These are phyloP conservation scores for Clinocottus analis DNA, from an alignment of 2,113 vertebrate genomes.

Conservation along the genomic window DNA sequence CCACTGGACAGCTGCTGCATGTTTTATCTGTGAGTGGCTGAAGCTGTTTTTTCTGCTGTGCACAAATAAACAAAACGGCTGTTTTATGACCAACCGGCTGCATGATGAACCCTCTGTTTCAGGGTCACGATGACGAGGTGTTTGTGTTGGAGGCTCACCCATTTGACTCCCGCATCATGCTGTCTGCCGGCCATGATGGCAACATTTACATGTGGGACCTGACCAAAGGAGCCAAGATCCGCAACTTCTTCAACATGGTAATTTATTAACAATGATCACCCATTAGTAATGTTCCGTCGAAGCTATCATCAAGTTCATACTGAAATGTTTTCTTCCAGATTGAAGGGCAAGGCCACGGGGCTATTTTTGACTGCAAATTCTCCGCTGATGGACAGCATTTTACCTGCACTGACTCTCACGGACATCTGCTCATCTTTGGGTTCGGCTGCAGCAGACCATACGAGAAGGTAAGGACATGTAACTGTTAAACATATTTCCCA, in stretches of 20 bases:
- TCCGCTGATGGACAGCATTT: constrained; percentile 97
- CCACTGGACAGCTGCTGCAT: constrained; percentile 92
- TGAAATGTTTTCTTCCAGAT: constrained; percentile 83
- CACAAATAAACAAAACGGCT: neutral
- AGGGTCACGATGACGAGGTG: constrained; percentile 98
- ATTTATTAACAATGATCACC: constrained; percentile 28
- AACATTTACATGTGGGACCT: constrained; percentile 98
- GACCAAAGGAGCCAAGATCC: constrained; percentile 93
- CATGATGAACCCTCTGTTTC: neutral
- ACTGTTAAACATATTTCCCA: neutral
- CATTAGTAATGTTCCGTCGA: neutral
- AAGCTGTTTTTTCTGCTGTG: neutral
- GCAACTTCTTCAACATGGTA: constrained; percentile 99
- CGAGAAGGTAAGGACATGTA: constrained; percentile 87
- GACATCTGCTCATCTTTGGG: constrained; percentile 96
- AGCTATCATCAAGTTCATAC: neutral
- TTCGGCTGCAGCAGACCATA: constrained; percentile 96
- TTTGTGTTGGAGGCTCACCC: constrained; percentile 97
- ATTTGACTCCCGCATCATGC: constrained; percentile 94
- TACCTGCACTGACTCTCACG: constrained; percentile 97
- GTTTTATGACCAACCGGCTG: neutral
- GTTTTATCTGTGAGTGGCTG: constrained; percentile 89
- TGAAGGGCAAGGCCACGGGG: constrained; percentile 97
- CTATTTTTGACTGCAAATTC: constrained; percentile 99
- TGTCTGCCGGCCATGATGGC: constrained; percentile 97